Evolutionary conservation across 2,888 invertebrate genomes (phyloP).

Genomic region (Clostera curtula): DNA sequence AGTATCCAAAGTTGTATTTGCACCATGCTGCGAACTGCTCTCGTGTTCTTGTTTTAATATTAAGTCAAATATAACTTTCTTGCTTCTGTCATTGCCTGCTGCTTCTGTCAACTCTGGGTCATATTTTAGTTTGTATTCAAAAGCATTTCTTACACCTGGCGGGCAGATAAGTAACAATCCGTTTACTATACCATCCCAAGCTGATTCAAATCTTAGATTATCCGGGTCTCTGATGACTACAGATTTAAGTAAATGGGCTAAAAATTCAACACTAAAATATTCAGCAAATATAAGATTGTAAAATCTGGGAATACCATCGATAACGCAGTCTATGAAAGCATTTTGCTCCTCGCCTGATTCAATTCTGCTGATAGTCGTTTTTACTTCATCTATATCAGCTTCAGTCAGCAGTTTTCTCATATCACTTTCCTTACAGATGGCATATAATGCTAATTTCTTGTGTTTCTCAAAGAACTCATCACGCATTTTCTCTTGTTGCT

Average conservation of each 20-base stretch:
- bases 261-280: slow-evolving; percentile 27
- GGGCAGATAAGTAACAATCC: slow-evolving; percentile 20
- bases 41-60: slow-evolving; percentile 24
- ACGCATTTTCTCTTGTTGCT: slow-evolving; percentile 9
- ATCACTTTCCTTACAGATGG: slow-evolving; percentile 28
- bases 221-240: not conserved
- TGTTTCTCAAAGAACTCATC: slow-evolving; percentile 22
- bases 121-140: slow-evolving; percentile 30
- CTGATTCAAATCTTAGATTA: slow-evolving; percentile 10
- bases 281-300: slow-evolving; percentile 31
- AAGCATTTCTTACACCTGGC: slow-evolving; percentile 23
- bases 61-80: slow-evolving; percentile 27
- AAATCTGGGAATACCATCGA: slow-evolving; percentile 28
- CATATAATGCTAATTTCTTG: slow-evolving; percentile 30
- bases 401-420: slow-evolving; percentile 22
- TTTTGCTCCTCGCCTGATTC: slow-evolving; percentile 25
- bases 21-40: too few species aligned
- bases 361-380: slow-evolving; percentile 21
- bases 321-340: slow-evolving; percentile 21
- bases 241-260: slow-evolving; percentile 17
- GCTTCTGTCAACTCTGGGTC: slow-evolving; percentile 20
- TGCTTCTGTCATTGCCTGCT: slow-evolving; percentile 13
- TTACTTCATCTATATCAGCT: slow-evolving; percentile 23
- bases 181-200: slow-evolving; percentile 29
- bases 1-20: slow-evolving; percentile 14